Percentiles rank a stretch among this genome's conserved stretches.
Evolutionary conservation across 1,140 invertebrate species (phyloP).

Genomic region (Campoletis sonorensis): DNA sequence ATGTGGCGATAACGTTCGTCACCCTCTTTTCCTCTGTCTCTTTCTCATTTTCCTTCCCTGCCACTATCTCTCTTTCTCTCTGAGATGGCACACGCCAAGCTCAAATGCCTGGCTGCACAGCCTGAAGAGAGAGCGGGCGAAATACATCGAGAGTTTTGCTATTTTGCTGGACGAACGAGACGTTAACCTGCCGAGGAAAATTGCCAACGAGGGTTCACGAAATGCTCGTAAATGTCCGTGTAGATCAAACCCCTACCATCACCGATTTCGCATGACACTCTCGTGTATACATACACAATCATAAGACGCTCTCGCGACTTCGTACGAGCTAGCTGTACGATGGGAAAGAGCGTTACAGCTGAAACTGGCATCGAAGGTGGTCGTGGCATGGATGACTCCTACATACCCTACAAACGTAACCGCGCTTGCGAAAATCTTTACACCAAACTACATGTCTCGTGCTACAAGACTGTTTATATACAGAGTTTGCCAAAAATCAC

Average conservation of each 20-base stretch:
- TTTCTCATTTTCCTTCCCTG: too few relatives aligned
- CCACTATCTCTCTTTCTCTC: background rate
- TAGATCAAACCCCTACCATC: constrained; percentile 57
- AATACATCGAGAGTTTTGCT: constrained; percentile 13
- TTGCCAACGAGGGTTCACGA: constrained; percentile 55
- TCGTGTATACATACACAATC: background rate
- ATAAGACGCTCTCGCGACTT: background rate
- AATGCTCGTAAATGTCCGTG: constrained; percentile 61
- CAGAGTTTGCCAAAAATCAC: background rate
- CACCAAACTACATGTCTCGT: background rate
- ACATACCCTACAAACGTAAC: constrained; percentile 4
- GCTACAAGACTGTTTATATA: background rate
- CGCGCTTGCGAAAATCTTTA: background rate
- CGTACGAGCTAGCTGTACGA: constrained; percentile 34
- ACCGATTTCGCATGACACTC: constrained; percentile 33
- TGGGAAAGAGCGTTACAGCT: constrained; percentile 19
- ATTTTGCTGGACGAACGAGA: constrained; percentile 42
- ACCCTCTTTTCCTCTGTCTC: background rate
- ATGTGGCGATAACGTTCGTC: constrained; percentile 22
- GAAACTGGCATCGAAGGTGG: constrained; percentile 26
- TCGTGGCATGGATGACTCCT: constrained; percentile 1
- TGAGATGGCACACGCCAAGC: background rate
- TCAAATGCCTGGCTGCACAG: background rate
- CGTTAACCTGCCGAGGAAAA: constrained; percentile 40
- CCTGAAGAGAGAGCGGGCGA: background rate